These are phyloP conservation scores for Catharus ustulatus DNA, from an alignment of 2,797 vertebrate genomes.

Conservation along the genomic window DNA sequence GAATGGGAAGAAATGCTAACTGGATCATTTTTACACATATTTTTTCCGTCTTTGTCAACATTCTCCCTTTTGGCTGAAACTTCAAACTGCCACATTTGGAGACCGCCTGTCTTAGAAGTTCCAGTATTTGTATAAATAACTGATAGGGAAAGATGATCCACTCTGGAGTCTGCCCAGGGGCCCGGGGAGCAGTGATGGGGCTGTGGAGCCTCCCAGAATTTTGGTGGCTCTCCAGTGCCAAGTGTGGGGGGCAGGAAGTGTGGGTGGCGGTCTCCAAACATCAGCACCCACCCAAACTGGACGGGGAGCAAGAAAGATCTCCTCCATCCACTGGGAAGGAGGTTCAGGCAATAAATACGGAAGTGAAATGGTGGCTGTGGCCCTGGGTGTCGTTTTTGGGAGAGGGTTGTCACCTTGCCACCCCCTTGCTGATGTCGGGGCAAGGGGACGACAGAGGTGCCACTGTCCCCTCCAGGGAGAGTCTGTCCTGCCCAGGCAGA, in stretches of 20 bases:
- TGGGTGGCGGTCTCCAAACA: background rate
- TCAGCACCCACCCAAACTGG: background rate
- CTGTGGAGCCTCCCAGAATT: background rate
- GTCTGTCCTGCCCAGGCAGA: background rate
- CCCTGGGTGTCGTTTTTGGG: rapidly evolving
- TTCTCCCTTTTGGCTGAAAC: slow-evolving; percentile 25
- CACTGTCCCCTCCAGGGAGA: background rate
- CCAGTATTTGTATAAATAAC: slow-evolving; percentile 36
- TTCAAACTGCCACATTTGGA: slow-evolving; percentile 37
- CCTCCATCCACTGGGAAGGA: background rate
- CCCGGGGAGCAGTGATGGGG: background rate
- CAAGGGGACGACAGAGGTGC: background rate
- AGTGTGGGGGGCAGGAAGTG: background rate
- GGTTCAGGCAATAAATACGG: background rate
- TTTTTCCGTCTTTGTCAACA: slow-evolving; percentile 28
- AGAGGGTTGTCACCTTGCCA: rapidly evolving
- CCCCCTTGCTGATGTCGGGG: rapidly evolving
- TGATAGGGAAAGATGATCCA: background rate
- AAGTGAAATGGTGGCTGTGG: background rate
- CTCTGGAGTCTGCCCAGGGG: background rate
- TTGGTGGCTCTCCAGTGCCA: background rate
- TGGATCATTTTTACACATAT: slow-evolving; percentile 5
- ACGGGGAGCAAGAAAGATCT: background rate
- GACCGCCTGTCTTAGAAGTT: background rate
- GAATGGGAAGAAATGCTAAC: slow-evolving; percentile 46